Base-by-base conservation (phyloP, 1,140 invertebrate species). In the Drosophila mayri region DNA sequence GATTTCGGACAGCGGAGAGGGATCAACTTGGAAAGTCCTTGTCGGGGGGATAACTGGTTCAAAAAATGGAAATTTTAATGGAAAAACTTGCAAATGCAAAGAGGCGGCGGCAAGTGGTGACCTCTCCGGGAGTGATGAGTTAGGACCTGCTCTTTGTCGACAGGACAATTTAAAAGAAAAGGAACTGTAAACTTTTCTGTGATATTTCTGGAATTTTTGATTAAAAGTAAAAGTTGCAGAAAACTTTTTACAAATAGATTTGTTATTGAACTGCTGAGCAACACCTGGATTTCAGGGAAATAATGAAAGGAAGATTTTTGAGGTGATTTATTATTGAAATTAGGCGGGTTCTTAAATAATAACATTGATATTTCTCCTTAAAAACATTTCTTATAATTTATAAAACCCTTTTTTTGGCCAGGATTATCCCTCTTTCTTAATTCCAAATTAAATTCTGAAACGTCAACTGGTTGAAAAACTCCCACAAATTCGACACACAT, bases 1-100 rank as follows among this genome's bases (percentile, higher is more conserved):
- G 58, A 67, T 60, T 79, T 71, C 7, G 46, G 50, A 65, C 66
- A 60, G 32, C 49, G 62, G 62, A 28, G 20, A 30, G 79, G 70
- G 28, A 63, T 70, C 65, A 71, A 63, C 62, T 72, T 4, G 68
- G 66, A 66, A 63, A 64, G 60, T 82, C 41, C 61, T 52, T 62
- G 50, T 64, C 55, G 46, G 63, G 46, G 64, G 47, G 16, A 20
- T 72, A 72, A 72, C 68, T 60, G 66, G 52, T 72, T 72, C 67
- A 58, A 72, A 72, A 54, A 72, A 72, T 72, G 52, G 44, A 72
- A 72, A 72, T 72, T 72, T 72, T 72, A 72, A 72, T 72, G 68
- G 68, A 72, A 72, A 72, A 72, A 72, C 68, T 72, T 72, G 68
- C 30, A 57, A 40, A 59, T n/a, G 43, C 52, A 58, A 28, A 43